Conservation (phyloP, 2,888 invertebrate genomes). For the Baronia brevicornis region DNA sequence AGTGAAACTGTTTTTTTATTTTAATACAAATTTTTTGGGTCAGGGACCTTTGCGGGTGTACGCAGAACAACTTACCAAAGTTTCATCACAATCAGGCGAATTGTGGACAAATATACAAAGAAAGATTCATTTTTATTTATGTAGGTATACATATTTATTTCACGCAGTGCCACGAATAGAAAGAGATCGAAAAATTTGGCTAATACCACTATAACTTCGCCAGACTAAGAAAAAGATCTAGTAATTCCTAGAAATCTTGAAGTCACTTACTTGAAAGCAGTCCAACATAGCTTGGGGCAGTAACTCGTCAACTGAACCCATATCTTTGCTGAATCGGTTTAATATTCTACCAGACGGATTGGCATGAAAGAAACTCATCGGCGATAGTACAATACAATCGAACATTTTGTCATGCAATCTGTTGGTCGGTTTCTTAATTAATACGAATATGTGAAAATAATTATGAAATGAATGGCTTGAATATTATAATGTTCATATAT, state of each 20-base stretch:
- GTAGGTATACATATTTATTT: too few species aligned
- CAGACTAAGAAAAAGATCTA: too few species aligned
- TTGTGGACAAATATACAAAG: not conserved
- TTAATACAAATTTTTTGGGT: too few species aligned
- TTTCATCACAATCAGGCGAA: too few species aligned
- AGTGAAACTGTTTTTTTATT: too few species aligned
- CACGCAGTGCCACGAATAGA: too few species aligned
- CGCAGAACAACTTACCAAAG: too few species aligned
- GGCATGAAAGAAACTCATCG: slow-evolving; percentile 83
- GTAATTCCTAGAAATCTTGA: too few species aligned
- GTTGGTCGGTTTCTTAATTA: slow-evolving; percentile 5
- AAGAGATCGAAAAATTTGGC: too few species aligned
- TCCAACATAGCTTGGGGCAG: slow-evolving; percentile 85
- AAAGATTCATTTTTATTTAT: not conserved
- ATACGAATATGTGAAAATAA: not conserved
- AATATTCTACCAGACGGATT: slow-evolving; percentile 89
- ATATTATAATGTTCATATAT: too few species aligned
- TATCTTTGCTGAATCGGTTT: slow-evolving; percentile 88
- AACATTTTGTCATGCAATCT: slow-evolving; percentile 83
- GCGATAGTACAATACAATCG: slow-evolving; percentile 64
- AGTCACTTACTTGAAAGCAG: slow-evolving; percentile 75
- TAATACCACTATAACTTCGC: too few species aligned
- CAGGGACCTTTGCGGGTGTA: too few species aligned
- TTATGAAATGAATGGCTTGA: not conserved
- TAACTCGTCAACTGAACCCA: slow-evolving; percentile 87